Percentiles rank a stretch among this genome's conserved stretches.
These are phyloP conservation scores for Calidris pugnax DNA, from an alignment of 2,113 vertebrate genomes.

Conservation along the genomic window DNA sequence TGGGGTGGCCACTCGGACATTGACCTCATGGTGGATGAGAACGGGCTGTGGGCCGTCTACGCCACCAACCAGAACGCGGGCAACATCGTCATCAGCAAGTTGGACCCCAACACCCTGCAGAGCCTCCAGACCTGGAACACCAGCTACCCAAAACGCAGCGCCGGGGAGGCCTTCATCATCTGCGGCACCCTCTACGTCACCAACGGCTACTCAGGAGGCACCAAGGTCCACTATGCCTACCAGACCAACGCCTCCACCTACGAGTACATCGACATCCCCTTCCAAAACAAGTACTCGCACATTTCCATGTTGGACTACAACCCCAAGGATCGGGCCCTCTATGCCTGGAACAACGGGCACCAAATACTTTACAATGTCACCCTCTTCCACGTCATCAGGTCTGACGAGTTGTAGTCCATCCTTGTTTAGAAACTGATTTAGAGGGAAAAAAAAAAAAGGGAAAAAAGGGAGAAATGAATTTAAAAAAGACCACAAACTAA, in stretches of 20 bases:
- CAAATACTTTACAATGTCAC: conserved; percentile 98
- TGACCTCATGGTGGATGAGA: conserved; percentile 97
- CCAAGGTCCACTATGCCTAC: conserved; percentile 97
- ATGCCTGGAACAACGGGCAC: conserved; percentile 98
- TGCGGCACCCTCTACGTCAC: conserved; percentile 97
- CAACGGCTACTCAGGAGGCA: conserved; percentile 94
- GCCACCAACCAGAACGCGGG: conserved; percentile 98
- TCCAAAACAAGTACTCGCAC: conserved; percentile 97
- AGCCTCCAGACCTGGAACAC: conserved; percentile 94
- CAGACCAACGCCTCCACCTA: conserved; percentile 98
- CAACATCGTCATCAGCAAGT: conserved; percentile 95
- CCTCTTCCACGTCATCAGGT: conserved; percentile 95
- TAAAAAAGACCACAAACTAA: neutral
- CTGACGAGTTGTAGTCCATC: conserved; percentile 87
- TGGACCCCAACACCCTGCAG: conserved; percentile 92
- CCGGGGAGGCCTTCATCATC: conserved; percentile 97
- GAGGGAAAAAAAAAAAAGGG: too few relatives aligned
- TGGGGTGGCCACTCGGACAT: conserved; percentile 99
- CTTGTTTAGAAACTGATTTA: conserved; percentile 8
- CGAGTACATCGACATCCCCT: conserved; percentile 96
- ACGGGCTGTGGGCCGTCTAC: conserved; percentile 94
- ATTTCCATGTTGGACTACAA: conserved; percentile 99
- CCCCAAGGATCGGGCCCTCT: conserved; percentile 94
- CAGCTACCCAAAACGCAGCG: conserved; percentile 95
- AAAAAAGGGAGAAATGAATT: neutral